phyloP scores from a whole-genome alignment of 2,888 invertebrate genomes.

The Sarcophaga rosellei region DNA sequence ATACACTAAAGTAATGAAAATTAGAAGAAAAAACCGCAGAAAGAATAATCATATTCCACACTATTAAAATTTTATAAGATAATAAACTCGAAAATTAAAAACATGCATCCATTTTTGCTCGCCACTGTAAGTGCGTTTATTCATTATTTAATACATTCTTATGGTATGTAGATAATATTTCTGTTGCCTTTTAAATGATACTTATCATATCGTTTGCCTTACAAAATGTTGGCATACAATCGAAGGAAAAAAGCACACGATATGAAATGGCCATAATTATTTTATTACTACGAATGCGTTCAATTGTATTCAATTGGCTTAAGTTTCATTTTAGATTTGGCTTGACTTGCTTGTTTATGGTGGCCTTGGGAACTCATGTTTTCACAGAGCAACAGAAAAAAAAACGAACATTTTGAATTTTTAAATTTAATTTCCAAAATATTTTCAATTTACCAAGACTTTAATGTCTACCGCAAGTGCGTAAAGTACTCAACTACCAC shows the following conservation, averaged over 20 bases:
- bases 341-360: background rate
- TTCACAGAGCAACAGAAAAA: constrained; percentile 17
- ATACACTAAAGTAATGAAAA: too few species aligned
- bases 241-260: background rate
- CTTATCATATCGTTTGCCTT: constrained; percentile 48
- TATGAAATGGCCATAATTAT: constrained; percentile 51
- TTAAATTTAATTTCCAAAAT: constrained; percentile 44
- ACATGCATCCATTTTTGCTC: too few species aligned
- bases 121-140: background rate
- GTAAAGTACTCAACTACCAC: constrained; percentile 20
- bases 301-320: background rate
- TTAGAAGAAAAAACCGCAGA: too few species aligned
- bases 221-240: constrained; percentile 16
- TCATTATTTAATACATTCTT: background rate
- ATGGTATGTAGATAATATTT: too few species aligned
- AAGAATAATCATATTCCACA: too few species aligned
- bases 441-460: constrained; percentile 47
- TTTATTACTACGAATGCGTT: background rate
- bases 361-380: constrained; percentile 44
- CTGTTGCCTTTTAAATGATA: constrained; percentile 30
- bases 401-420: constrained; percentile 39
- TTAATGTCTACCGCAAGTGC: constrained; percentile 59
- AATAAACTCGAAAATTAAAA: too few species aligned
- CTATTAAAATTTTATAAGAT: too few species aligned
- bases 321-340: background rate